Evolutionary conservation across 2,888 invertebrate genomes (phyloP).

Genomic region (Tanypteryx hageni): DNA sequence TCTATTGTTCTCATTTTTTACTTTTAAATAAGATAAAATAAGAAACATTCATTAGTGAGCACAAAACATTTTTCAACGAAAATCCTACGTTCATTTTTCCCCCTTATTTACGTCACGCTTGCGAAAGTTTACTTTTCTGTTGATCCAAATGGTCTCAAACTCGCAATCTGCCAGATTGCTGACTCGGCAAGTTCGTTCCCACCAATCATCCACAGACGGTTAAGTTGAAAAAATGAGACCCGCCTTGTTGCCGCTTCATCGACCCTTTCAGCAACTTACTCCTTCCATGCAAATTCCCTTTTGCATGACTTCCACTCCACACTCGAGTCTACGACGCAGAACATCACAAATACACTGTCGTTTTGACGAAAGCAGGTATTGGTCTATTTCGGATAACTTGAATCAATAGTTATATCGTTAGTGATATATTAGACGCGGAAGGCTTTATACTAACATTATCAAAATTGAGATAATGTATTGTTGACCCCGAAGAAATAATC

Average conservation of each 20-base stretch:
- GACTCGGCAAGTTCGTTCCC: conserved; percentile 49
- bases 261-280: neutral
- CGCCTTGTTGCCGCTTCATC: neutral
- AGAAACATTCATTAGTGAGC: neutral
- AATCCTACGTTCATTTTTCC: neutral
- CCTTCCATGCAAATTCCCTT: neutral
- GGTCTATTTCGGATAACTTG: too few relatives aligned
- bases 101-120: neutral
- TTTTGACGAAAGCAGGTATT: too few relatives aligned
- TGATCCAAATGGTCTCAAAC: neutral
- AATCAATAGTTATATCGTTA: too few relatives aligned
- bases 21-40: neutral
- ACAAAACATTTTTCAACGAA: neutral
- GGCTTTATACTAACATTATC: too few relatives aligned
- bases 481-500: too few relatives aligned
- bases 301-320: neutral
- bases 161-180: conserved; percentile 36
- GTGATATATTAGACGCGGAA: too few relatives aligned
- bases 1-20: neutral
- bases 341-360: too few relatives aligned
- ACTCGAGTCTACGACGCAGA: too few relatives aligned
- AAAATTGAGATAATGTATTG: too few relatives aligned
- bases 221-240: conserved; percentile 49
- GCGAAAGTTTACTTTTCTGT: neutral
- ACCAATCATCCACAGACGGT: conserved; percentile 60